phyloP scores from a whole-genome alignment of 2,797 vertebrate species.

The Gouania willdenowi region DNA sequence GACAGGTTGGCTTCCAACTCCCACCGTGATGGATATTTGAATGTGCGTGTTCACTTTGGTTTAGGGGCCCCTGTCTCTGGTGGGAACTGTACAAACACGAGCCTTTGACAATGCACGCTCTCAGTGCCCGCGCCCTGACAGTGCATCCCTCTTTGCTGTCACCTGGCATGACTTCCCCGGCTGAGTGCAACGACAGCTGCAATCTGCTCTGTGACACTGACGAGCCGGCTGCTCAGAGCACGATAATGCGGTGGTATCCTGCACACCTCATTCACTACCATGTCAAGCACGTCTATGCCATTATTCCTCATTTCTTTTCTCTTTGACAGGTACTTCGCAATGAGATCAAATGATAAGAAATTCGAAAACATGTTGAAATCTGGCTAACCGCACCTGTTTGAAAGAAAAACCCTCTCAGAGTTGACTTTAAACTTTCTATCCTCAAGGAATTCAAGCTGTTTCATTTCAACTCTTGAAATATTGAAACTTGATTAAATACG shows the following conservation, averaged over 20 bases:
- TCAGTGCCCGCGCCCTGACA: conserved; percentile 31
- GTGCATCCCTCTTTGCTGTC: conserved; percentile 45
- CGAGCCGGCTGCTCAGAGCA: conserved; percentile 45
- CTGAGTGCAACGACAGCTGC: conserved; percentile 57
- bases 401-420: conserved; percentile 42
- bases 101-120: conserved; percentile 45
- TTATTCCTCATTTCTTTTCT: conserved; percentile 56
- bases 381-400: conserved; percentile 14
- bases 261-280: conserved; percentile 54
- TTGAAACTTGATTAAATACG: conserved; percentile 27
- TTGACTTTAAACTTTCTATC: conserved; percentile 40
- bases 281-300: conserved; percentile 56
- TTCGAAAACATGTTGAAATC: conserved; percentile 66
- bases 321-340: conserved; percentile 53
- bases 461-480: too few relatives aligned
- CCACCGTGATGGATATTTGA: conserved; percentile 51
- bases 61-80: conserved; percentile 49
- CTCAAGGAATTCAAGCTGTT: conserved; percentile 23
- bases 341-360: conserved; percentile 68
- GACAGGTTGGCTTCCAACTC: conserved; percentile 44
- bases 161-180: conserved; percentile 60
- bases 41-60: conserved; percentile 51
- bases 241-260: conserved; percentile 43
- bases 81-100: conserved; percentile 30
- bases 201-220: conserved; percentile 70